Evolutionary conservation across 2,113 vertebrate genomes (phyloP).

Genomic region (Xiphophorus maculatus): DNA sequence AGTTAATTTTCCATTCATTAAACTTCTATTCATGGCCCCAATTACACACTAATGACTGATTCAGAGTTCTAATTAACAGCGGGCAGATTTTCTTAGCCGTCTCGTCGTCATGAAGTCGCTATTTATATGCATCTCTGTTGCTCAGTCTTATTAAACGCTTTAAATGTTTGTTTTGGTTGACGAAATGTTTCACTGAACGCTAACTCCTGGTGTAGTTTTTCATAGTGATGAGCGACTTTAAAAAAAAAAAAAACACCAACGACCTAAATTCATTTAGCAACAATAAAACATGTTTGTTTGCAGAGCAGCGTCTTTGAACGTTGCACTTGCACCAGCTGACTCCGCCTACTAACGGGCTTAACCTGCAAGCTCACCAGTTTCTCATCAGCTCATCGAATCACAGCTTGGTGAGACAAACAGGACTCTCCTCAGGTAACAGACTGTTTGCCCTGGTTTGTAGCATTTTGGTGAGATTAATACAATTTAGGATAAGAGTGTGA

Average conservation of each 20-base stretch:
- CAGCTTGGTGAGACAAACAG: too few species aligned
- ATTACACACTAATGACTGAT: conserved; percentile 62
- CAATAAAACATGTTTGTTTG: too few species aligned
- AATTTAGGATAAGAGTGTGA: too few species aligned
- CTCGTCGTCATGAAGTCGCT: conserved; percentile 31
- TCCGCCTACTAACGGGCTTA: too few species aligned
- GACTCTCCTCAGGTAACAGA: too few species aligned
- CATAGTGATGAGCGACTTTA: background rate
- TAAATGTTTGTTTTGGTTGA: background rate
- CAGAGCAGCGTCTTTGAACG: too few species aligned
- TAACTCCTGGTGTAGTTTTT: background rate
- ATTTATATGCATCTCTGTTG: background rate
- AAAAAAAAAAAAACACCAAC: background rate
- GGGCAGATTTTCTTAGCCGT: conserved; percentile 38
- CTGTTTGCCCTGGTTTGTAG: too few species aligned
- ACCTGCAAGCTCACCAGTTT: too few species aligned
- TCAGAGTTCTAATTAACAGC: conserved; percentile 53
- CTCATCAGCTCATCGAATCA: too few species aligned
- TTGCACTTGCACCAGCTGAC: too few species aligned
- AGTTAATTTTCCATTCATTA: conserved; percentile 71
- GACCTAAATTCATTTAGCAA: background rate
- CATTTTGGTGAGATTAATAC: too few species aligned
- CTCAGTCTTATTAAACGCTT: background rate
- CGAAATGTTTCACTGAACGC: background rate
- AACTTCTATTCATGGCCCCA: conserved; percentile 54